Conservation (phyloP, 2,113 vertebrate species). For the Alligator mississippiensis region DNA sequence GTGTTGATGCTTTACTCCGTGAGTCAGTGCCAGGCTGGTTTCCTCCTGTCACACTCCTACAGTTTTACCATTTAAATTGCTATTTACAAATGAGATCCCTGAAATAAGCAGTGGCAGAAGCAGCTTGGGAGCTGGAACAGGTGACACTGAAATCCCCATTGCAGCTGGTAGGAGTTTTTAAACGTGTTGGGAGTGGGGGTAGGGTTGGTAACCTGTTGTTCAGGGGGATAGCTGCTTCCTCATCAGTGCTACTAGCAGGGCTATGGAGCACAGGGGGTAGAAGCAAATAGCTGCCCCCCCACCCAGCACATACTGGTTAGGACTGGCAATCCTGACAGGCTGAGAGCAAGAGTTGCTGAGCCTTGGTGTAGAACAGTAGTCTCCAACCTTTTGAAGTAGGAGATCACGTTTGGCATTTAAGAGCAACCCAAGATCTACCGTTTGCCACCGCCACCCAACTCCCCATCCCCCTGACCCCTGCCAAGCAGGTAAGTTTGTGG, state of each 20-base stretch:
- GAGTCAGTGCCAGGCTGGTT: not conserved
- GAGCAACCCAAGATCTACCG: too few species aligned
- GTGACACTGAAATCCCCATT: not conserved
- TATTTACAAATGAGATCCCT: not conserved
- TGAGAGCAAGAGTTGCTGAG: too few species aligned
- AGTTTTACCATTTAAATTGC: not conserved
- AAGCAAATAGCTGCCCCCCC: not conserved
- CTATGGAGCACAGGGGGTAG: not conserved
- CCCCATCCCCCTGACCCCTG: too few species aligned
- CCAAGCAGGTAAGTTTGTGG: too few species aligned
- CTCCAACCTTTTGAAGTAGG: too few species aligned
- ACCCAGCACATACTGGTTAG: not conserved
- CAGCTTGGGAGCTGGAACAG: not conserved
- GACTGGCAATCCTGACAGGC: too few species aligned
- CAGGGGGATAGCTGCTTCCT: too few species aligned
- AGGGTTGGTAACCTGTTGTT: not conserved
- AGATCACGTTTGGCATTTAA: too few species aligned
- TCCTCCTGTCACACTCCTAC: not conserved
- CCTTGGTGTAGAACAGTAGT: too few species aligned
- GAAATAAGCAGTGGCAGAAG: not conserved
- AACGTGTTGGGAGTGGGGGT: not conserved
- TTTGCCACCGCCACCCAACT: too few species aligned
- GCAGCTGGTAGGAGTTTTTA: too few species aligned
- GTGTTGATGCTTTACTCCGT: not conserved
- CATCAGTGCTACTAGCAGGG: too few species aligned